Base-by-base conservation (phyloP, 2,888 invertebrate genomes). In the Tetragonula carbonaria region DNA sequence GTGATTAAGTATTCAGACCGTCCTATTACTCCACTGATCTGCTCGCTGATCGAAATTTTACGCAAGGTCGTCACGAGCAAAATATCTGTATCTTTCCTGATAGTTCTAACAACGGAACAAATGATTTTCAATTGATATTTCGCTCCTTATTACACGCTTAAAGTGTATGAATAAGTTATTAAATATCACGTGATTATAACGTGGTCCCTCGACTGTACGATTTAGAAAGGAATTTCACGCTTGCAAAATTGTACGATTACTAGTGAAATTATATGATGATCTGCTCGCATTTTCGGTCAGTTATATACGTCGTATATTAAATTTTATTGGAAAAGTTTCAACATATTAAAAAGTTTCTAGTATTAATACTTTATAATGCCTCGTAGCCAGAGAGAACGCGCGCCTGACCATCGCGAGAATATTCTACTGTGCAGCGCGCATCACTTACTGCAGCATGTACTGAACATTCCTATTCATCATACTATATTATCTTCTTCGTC, bases 1-100 rank as follows among this genome's bases (percentile, higher is more conserved):
- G 74, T 78, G 82, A 86, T 86, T 85, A 86, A 82, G 70, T 71
- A 86, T 86, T 78, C 76, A 59, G n/a, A 59, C n/a, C 57, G n/a
- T n/a, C 14, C 57, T 82, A 72, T 71, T 86, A 79, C 63, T 53
- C 65, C 67, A 50, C 14, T 13, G 74, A 63, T 21, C 28, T 59
- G 51, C 45, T 5, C 57, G n/a, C 21, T 13, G n/a, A n/a, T 75
- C 57, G 66, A 68, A 74, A 63, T 72, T 83, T 83, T 75, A 53
- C 23, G 13, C 67, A 55, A 78, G 67, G 57, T 51, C 2, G 57
- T n/a, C 13, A 57, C 57, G 1, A 2, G 2, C 5, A 13, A 57
- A 57, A n/a, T 0, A n/a, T n/a, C 13, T 14, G 45, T 45, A 45
- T 45, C 38, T 14, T 28, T 28, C 2, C n/a, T 59, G 5, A 59